phyloP scores from a whole-genome alignment of 2,113 vertebrate species.

The Gambusia affinis region DNA sequence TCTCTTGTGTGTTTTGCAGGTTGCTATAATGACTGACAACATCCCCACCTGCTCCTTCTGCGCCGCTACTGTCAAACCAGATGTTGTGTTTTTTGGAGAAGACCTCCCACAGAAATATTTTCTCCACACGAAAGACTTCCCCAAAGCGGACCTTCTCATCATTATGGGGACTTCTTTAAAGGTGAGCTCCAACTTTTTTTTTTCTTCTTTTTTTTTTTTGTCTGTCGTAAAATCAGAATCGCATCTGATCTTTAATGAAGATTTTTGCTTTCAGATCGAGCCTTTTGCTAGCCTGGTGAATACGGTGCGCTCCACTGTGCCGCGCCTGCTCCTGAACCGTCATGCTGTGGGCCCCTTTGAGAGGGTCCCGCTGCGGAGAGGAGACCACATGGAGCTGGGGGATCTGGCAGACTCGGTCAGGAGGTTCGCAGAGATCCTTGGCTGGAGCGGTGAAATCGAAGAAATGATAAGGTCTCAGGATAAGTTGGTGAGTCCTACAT shows the following conservation, averaged over 20 bases:
- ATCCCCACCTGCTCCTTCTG: slow-evolving; percentile 79
- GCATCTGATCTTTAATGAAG: neutral
- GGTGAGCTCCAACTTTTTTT: slow-evolving; percentile 44
- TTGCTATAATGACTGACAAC: slow-evolving; percentile 75
- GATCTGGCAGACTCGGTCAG: slow-evolving; percentile 74
- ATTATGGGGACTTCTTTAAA: slow-evolving; percentile 85
- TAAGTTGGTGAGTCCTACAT: slow-evolving; percentile 47
- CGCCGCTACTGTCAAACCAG: slow-evolving; percentile 81
- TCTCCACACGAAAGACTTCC: slow-evolving; percentile 79
- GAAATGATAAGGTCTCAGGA: slow-evolving; percentile 75
- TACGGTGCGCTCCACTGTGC: slow-evolving; percentile 76
- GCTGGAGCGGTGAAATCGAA: slow-evolving; percentile 76
- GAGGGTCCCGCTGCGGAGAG: slow-evolving; percentile 64
- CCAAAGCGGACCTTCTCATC: slow-evolving; percentile 81
- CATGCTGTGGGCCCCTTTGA: slow-evolving; percentile 79
- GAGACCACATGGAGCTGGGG: slow-evolving; percentile 79
- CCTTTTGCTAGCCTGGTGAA: slow-evolving; percentile 83
- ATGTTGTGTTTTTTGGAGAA: slow-evolving; percentile 84
- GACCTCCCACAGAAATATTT: slow-evolving; percentile 82
- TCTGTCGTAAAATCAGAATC: neutral
- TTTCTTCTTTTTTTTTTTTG: neutral
- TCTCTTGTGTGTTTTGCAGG: slow-evolving; percentile 30
- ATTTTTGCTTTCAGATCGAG: slow-evolving; percentile 74
- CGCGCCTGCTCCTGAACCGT: slow-evolving; percentile 81
- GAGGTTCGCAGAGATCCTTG: slow-evolving; percentile 73